Evolutionary conservation across 53 echinoderm and acorn worm genomes (phyloP).

Genomic region (Hippasteria phrygiana): DNA sequence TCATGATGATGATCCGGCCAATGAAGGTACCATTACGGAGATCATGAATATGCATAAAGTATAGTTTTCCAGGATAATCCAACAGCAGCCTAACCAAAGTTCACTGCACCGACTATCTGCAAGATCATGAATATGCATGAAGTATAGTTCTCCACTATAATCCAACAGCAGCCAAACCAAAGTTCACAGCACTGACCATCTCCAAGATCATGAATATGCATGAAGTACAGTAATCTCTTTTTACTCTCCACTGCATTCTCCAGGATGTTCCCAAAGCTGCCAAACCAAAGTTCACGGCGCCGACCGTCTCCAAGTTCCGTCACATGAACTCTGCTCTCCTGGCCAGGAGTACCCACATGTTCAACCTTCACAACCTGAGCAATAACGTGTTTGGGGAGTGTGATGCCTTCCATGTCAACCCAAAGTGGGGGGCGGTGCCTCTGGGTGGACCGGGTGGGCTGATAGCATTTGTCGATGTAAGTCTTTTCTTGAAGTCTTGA

Average conservation of each 20-base stretch:
- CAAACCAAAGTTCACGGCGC: conserved; percentile 71
- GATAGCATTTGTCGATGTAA: conserved; percentile 90
- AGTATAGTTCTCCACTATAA: background rate
- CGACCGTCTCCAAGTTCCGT: conserved; percentile 89
- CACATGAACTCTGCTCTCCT: conserved; percentile 76
- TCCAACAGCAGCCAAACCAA: background rate
- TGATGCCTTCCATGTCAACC: conserved; percentile 97
- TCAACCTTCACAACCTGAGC: conserved; percentile 84
- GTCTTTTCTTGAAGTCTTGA: background rate
- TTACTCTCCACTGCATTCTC: background rate
- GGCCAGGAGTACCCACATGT: conserved; percentile 78
- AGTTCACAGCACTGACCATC: too few relatives aligned
- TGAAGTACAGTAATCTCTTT: background rate
- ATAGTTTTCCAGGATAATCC: too few relatives aligned
- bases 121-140: too few relatives aligned
- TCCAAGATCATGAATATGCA: too few relatives aligned
- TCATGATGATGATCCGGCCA: too few relatives aligned
- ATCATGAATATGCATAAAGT: too few relatives aligned
- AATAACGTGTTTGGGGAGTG: conserved; percentile 90
- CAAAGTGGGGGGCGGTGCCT: conserved; percentile 89
- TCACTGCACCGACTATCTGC: too few relatives aligned
- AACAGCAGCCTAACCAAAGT: too few relatives aligned
- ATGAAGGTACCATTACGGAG: too few relatives aligned
- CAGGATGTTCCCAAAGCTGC: conserved; percentile 2
- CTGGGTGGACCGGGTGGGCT: conserved; percentile 85